Conservation (phyloP, 2,888 invertebrate genomes). For the Sabellastarte sp. region DNA sequence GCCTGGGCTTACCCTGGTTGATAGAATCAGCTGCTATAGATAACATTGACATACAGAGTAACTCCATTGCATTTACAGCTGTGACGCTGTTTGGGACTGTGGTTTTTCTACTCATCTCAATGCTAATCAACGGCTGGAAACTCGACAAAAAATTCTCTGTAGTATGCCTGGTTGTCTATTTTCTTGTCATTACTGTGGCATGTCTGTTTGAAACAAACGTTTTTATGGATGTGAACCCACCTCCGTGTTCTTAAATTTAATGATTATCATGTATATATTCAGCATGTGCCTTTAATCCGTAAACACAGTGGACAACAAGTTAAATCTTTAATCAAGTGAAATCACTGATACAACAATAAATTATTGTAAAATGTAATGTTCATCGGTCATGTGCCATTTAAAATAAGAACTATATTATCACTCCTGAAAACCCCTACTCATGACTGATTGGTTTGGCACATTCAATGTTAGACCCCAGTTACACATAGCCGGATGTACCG, state of each 20-base stretch:
- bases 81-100: conserved; percentile 77
- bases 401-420: too few relatives aligned
- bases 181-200: conserved; percentile 73
- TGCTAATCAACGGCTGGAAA: conserved; percentile 67
- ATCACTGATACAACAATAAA: too few relatives aligned
- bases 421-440: too few relatives aligned
- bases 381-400: too few relatives aligned
- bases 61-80: conserved; percentile 79
- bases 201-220: conserved; percentile 80
- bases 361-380: too few relatives aligned
- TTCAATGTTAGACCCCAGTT: too few relatives aligned
- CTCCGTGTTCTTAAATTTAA: conserved; percentile 70
- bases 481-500: too few relatives aligned
- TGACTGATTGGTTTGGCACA: too few relatives aligned
- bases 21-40: conserved; percentile 60
- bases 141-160: conserved; percentile 72
- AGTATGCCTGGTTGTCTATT: conserved; percentile 69
- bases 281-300: too few relatives aligned
- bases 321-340: too few relatives aligned
- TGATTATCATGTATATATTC: too few relatives aligned
- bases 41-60: conserved; percentile 75
- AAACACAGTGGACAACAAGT: too few relatives aligned
- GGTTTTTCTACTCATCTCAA: conserved; percentile 68
- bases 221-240: conserved; percentile 86
- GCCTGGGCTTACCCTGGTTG: conserved; percentile 54